Base-by-base conservation (phyloP, 2,888 invertebrate genomes). In the Drosophila anomelani region DNA sequence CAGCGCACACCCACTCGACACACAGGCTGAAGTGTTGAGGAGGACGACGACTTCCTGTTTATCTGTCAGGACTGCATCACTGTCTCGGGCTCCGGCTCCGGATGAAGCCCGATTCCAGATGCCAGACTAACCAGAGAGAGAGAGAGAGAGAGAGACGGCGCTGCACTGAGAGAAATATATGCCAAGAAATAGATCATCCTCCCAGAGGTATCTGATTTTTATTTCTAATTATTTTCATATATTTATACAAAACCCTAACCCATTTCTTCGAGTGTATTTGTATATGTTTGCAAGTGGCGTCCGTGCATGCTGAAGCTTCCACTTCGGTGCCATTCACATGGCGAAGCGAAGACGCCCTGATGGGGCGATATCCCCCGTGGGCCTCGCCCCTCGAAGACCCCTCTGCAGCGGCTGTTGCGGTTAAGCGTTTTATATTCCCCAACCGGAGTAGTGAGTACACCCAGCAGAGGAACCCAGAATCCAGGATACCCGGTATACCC, bases 221-320 rank as follows among this genome's bases (percentile, higher is more conserved):
- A 13, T 34, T 20, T 15, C 3, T 34, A n/a, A 20, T 13, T 15
- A 15, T 38, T 38, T 38, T 3, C 7, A 3, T n/a, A 15, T 3
- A 38, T 15, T 15, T 36, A 34, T 34, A 32, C 2, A 32, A 0
- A 34, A 13, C 0, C 0, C 23, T 1, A 38, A 38, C 8, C 13
- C 12, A 23, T 55, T 39, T 20, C 10, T 32, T 8, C 4, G 7
- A 15, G 17, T 58, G 61, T 20, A 38, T 56, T 41, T 32, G 67
- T 67, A 70, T 47, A 69, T 66, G 69, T 51, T 70, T 41, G 68
- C 78, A 88, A 85, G 89, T 85, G 88, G 78, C 78, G 85, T 78
- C 82, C 89, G 85, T 89, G 89, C 85, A 85, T 85, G 85, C 85
- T 89, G 77, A 85, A 85, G 88, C 88, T 88, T 89, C 85, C 89